Evolutionary conservation across 2,113 vertebrate genomes (phyloP).

Genomic region (Oncorhynchus masou): DNA sequence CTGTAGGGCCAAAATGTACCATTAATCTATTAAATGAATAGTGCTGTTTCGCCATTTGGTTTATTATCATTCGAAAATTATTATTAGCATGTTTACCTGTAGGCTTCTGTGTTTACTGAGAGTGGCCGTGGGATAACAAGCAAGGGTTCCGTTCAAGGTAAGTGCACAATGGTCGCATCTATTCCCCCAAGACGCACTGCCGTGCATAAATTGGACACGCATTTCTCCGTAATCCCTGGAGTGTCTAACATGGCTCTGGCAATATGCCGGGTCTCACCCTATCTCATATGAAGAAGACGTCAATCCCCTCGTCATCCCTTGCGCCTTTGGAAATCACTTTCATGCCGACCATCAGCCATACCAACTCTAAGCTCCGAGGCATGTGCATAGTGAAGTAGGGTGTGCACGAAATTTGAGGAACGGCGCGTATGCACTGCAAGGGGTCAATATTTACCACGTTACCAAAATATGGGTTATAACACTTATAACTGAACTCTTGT

Average conservation of each 20-base stretch:
- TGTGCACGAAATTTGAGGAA: neutral
- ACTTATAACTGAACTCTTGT: neutral
- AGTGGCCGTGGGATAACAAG: conserved; percentile 26
- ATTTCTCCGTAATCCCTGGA: conserved; percentile 58
- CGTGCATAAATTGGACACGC: conserved; percentile 62
- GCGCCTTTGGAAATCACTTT: conserved; percentile 52
- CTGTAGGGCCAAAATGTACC: too few relatives aligned
- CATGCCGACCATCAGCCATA: conserved; percentile 24
- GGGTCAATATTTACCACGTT: too few relatives aligned
- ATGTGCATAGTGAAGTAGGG: too few relatives aligned
- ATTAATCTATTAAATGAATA: too few relatives aligned
- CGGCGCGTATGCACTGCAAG: neutral
- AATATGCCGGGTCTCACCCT: conserved; percentile 48
- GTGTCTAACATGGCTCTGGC: conserved; percentile 45
- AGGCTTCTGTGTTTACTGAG: too few relatives aligned
- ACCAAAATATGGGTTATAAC: too few relatives aligned
- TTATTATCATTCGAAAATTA: too few relatives aligned
- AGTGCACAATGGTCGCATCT: conserved; percentile 41
- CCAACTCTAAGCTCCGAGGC: conserved; percentile 7
- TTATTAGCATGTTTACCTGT: too few relatives aligned
- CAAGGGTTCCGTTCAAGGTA: conserved; percentile 36
- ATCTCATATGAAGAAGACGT: conserved; percentile 56
- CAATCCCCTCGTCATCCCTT: conserved; percentile 45
- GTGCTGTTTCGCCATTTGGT: too few relatives aligned
- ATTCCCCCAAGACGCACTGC: conserved; percentile 43